Conservation (phyloP, 2,113 vertebrate species). For the Bubo blakistoni region DNA sequence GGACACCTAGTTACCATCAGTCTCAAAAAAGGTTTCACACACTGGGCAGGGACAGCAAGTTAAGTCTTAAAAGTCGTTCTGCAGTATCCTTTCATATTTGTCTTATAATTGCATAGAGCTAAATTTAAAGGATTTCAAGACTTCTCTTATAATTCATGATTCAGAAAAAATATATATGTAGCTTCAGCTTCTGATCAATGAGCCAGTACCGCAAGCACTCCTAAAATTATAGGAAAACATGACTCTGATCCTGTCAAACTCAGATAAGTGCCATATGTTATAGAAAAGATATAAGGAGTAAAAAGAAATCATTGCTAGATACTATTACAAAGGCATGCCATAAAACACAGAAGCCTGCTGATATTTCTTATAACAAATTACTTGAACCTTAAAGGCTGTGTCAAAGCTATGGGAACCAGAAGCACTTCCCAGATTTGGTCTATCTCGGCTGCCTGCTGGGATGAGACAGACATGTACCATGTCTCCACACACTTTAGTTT, state of each 20-base stretch:
- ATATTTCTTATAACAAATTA: background rate
- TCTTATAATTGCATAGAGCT: background rate
- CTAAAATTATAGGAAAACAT: conserved; percentile 11
- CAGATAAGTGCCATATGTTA: background rate
- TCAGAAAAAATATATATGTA: background rate
- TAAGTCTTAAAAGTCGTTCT: background rate
- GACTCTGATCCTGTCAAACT: background rate
- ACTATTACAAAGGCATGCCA: background rate
- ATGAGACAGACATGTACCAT: background rate
- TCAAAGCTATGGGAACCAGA: background rate
- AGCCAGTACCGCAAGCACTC: background rate
- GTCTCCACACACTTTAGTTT: background rate
- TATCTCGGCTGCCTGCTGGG: background rate
- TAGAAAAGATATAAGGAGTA: background rate
- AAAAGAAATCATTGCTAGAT: background rate
- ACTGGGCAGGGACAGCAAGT: background rate
- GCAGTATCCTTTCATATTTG: background rate
- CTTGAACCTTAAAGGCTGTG: background rate
- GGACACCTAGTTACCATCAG: background rate
- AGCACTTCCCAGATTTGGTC: background rate
- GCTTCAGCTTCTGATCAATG: background rate
- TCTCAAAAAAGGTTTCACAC: background rate
- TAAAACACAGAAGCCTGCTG: background rate
- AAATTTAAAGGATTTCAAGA: background rate
- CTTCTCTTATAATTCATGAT: background rate